These are phyloP conservation scores for Achroia grisella DNA, from an alignment of 1,140 invertebrate species.

Conservation along the genomic window DNA sequence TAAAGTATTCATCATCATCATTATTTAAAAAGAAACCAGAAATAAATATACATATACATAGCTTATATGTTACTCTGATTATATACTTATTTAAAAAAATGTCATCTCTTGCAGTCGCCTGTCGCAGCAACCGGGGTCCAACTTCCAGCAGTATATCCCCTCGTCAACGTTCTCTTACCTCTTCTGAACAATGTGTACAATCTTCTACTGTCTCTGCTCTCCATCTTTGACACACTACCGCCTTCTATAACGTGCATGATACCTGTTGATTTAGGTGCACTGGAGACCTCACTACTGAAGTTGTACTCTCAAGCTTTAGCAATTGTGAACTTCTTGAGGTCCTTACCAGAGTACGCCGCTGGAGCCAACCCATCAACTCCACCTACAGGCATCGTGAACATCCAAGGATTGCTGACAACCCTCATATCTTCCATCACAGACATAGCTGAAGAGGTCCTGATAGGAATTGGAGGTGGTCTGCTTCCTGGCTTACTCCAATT, in stretches of 20 bases:
- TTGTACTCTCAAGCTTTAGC: constrained; percentile 60
- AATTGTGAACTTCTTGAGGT: constrained; percentile 60
- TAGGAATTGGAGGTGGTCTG: constrained; percentile 48
- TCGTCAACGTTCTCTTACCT: constrained; percentile 60
- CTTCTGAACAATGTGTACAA: constrained; percentile 64
- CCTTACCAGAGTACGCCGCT: constrained; percentile 50
- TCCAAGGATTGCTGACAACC: constrained; percentile 43
- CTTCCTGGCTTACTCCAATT: constrained; percentile 50
- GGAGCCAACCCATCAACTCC: constrained; percentile 52
- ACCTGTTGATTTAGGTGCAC: constrained; percentile 51
- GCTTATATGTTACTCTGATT: too few species aligned
- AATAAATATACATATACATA: too few species aligned
- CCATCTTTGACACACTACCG: constrained; percentile 58
- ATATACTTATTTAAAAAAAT: too few species aligned
- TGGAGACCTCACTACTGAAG: constrained; percentile 57
- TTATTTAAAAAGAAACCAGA: too few species aligned
- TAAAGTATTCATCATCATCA: too few species aligned
- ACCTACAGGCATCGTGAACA: constrained; percentile 26
- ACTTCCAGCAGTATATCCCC: constrained; percentile 54
- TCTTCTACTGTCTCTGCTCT: constrained; percentile 52
- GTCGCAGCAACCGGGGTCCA: constrained; percentile 43
- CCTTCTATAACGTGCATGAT: constrained; percentile 46
- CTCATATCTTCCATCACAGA: constrained; percentile 42
- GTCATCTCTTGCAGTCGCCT: constrained; percentile 38
- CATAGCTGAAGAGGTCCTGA: constrained; percentile 43